Percentiles rank a stretch among this genome's conserved stretches.
Evolutionary conservation across 23 tunicate species (phyloP).

Genomic region (Phallusia fumigata): DNA sequence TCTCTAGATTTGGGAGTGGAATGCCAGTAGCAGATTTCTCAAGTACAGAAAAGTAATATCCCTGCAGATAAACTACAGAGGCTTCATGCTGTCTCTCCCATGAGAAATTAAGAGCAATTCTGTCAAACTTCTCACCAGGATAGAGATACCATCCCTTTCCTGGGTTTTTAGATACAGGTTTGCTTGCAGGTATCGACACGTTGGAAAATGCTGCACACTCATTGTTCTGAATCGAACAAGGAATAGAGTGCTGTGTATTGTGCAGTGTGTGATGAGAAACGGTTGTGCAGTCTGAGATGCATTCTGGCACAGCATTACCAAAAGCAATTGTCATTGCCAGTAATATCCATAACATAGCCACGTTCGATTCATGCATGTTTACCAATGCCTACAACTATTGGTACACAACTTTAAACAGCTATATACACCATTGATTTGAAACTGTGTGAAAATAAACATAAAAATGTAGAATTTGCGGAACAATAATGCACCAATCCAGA

Average conservation of each 20-base stretch:
- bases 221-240: neutral
- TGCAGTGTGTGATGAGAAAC: neutral
- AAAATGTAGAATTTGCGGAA: too few species aligned
- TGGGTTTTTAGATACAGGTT: neutral
- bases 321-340: neutral
- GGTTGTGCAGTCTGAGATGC: neutral
- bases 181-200: neutral
- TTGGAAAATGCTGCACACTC: neutral
- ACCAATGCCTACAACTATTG: too few species aligned
- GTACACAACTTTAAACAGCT: too few species aligned
- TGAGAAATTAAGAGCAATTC: constrained; percentile 63
- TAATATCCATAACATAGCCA: neutral
- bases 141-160: neutral
- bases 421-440: too few species aligned
- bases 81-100: constrained; percentile 49
- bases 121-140: neutral
- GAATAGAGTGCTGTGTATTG: neutral
- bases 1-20: neutral
- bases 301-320: neutral
- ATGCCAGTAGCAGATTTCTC: neutral
- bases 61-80: constrained; percentile 17
- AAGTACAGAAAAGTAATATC: constrained; percentile 5
- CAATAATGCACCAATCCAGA: too few species aligned
- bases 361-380: too few species aligned
- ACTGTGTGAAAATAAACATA: too few species aligned